A percentile compares a stretch with the other conserved stretches of the same genome.
These are phyloP conservation scores for Thomomys bottae DNA, from an alignment of 2,113 vertebrate genomes.

Conservation along the genomic window DNA sequence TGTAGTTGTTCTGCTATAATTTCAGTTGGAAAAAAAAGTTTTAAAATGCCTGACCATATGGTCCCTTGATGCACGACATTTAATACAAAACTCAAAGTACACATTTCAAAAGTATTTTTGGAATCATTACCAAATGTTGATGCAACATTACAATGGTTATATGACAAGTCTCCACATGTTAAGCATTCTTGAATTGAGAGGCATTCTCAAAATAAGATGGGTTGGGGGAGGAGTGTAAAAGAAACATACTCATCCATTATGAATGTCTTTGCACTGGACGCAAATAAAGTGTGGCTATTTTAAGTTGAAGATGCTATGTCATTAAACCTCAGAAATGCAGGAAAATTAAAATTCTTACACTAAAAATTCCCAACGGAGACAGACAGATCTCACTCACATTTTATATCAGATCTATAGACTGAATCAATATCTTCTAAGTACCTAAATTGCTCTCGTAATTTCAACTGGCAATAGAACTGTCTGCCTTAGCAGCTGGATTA, in stretches of 20 bases:
- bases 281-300: neutral
- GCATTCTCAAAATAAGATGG: conserved; percentile 66
- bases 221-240: neutral
- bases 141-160: conserved; percentile 71
- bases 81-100: conserved; percentile 80
- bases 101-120: conserved; percentile 80
- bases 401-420: neutral
- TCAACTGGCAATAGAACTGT: conserved; percentile 17
- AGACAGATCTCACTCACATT: neutral
- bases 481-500: neutral
- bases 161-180: conserved; percentile 67
- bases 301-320: neutral
- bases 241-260: neutral
- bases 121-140: conserved; percentile 80
- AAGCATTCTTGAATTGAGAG: conserved; percentile 60
- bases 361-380: neutral
- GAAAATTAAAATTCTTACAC: neutral
- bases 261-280: conserved; percentile 1
- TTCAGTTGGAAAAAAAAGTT: conserved; percentile 64
- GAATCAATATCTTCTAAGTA: neutral
- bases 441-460: neutral
- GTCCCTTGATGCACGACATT: conserved; percentile 70
- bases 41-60: conserved; percentile 80
- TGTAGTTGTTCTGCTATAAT: conserved; percentile 71
- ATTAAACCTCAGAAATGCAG: neutral